A percentile compares a stretch with the other conserved stretches of the same genome.
Conservation (phyloP, 1,140 invertebrate species). For the Listronotus bonariensis region DNA sequence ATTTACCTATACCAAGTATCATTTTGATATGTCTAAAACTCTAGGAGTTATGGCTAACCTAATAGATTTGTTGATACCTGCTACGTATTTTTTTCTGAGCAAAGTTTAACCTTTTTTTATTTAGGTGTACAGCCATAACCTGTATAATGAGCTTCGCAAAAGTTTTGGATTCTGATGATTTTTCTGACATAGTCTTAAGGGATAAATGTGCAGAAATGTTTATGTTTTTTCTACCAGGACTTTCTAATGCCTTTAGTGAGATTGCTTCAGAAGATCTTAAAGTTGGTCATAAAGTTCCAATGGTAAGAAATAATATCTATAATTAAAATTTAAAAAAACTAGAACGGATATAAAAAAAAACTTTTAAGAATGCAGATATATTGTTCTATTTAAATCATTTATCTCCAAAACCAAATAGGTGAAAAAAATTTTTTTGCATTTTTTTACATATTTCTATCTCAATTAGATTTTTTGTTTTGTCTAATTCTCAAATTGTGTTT, state of each 20-base stretch:
- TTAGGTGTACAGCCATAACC: constrained; percentile 58
- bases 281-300: constrained; percentile 64
- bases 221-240: constrained; percentile 67
- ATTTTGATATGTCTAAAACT: too few species aligned
- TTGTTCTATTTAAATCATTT: too few species aligned
- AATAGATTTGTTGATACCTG: too few species aligned
- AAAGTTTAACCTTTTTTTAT: neutral
- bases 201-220: constrained; percentile 61
- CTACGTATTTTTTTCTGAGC: too few species aligned
- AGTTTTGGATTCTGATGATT: constrained; percentile 57
- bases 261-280: constrained; percentile 61
- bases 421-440: too few species aligned
- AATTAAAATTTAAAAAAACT: constrained; percentile 13
- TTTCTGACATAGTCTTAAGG: constrained; percentile 55
- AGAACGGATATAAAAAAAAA: neutral
- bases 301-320: constrained; percentile 59
- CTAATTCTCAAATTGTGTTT: too few species aligned
- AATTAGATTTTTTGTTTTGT: too few species aligned
- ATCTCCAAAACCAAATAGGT: too few species aligned
- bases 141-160: constrained; percentile 63
- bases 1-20: too few species aligned
- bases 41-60: too few species aligned
- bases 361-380: too few species aligned
- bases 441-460: too few species aligned
- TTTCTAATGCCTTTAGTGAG: constrained; percentile 62